Conservation (phyloP, 2,888 invertebrate genomes). For the Drosophila nr. perissopoda region DNA sequence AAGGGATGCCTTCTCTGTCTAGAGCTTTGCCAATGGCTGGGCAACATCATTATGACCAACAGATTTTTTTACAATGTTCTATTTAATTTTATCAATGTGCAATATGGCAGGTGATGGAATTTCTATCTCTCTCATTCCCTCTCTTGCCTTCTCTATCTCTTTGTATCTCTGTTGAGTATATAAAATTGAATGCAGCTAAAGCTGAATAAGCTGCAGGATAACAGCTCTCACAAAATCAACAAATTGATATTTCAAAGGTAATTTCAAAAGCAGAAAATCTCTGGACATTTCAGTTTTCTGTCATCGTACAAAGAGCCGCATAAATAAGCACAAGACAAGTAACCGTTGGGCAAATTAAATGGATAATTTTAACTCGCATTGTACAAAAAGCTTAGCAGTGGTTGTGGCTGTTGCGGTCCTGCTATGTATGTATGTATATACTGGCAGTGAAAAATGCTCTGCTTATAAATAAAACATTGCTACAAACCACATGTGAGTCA, state of each 20-base stretch:
- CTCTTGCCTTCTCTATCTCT: not conserved
- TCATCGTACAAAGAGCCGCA: not conserved
- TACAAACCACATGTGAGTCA: slow-evolving; percentile 47
- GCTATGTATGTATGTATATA: not conserved
- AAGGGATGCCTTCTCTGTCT: not conserved
- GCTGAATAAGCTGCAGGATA: slow-evolving; percentile 31
- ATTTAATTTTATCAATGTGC: slow-evolving; percentile 73
- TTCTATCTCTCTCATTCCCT: not conserved
- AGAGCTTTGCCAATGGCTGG: slow-evolving; percentile 25
- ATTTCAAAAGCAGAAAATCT: not conserved
- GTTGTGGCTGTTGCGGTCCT: slow-evolving; percentile 1
- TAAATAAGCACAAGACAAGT: slow-evolving; percentile 1
- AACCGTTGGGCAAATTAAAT: slow-evolving; percentile 47
- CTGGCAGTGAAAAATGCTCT: slow-evolving; percentile 27
- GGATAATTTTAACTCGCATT: slow-evolving; percentile 36
- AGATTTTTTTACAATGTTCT: slow-evolving; percentile 74
- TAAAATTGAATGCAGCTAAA: slow-evolving; percentile 58
- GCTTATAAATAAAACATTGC: slow-evolving; percentile 73
- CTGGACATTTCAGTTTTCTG: not conserved
- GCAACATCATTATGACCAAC: slow-evolving; percentile 70
- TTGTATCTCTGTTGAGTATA: slow-evolving; percentile 20
- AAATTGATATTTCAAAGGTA: slow-evolving; percentile 35
- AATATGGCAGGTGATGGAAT: slow-evolving; percentile 41
- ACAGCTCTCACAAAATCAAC: slow-evolving; percentile 26
- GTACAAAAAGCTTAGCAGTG: slow-evolving; percentile 12